Conservation (phyloP, 2,797 vertebrate species). For the Netta rufina region DNA sequence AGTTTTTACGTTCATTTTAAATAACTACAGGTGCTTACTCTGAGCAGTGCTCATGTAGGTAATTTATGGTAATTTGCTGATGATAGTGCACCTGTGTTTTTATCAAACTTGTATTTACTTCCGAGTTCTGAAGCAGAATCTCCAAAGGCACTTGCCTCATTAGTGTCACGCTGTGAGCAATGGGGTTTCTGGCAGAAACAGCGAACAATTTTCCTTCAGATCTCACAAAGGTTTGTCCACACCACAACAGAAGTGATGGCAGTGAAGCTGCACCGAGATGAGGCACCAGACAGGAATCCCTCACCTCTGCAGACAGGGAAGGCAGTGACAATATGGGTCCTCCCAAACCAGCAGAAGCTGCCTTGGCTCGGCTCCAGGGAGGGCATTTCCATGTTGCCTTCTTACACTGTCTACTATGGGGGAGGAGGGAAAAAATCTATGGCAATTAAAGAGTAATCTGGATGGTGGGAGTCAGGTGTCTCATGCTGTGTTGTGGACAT, state of each 20-base stretch:
- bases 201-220: constrained; percentile 1
- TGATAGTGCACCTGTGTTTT: constrained; percentile 68
- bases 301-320: neutral
- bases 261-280: neutral
- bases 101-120: constrained; percentile 69
- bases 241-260: neutral
- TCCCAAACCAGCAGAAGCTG: neutral
- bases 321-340: fast-evolving
- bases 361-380: neutral
- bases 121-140: constrained; percentile 66
- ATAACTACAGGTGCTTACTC: constrained; percentile 62
- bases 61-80: constrained; percentile 60
- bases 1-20: constrained; percentile 39
- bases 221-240: constrained; percentile 29
- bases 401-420: neutral
- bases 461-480: neutral
- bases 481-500: neutral
- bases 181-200: constrained; percentile 47
- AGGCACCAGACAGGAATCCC: neutral
- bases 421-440: neutral
- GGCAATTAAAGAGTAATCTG: neutral
- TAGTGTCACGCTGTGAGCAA: constrained; percentile 58
- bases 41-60: constrained; percentile 2
- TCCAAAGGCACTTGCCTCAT: constrained; percentile 68
- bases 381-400: neutral